Conservation (phyloP, 2,113 vertebrate genomes). For the Danionella cerebrum region DNA sequence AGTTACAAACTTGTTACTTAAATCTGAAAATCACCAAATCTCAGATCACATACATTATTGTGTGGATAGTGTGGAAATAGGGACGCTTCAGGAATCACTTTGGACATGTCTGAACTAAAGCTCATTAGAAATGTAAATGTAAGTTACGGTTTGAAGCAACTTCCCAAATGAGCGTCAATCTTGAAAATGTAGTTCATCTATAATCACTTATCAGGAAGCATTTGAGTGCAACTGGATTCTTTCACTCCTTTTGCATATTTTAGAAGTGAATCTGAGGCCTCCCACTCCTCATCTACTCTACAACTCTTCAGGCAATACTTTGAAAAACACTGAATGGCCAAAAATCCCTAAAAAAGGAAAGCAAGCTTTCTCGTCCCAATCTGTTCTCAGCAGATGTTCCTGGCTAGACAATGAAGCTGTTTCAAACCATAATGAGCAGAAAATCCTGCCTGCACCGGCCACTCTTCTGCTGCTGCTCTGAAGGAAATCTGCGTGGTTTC, state of each 20-base stretch:
- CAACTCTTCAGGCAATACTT: background rate
- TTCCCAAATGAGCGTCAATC: too few relatives aligned
- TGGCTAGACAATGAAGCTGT: slow-evolving; percentile 57
- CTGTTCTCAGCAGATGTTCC: slow-evolving; percentile 61
- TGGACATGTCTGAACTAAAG: too few relatives aligned
- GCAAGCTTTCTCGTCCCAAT: slow-evolving; percentile 53
- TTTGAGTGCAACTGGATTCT: too few relatives aligned
- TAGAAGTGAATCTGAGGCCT: background rate
- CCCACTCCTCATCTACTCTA: background rate
- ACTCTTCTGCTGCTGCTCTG: slow-evolving; percentile 52
- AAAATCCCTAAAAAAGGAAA: slow-evolving; percentile 29
- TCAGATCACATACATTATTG: too few relatives aligned
- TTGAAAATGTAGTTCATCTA: too few relatives aligned
- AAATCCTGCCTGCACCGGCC: slow-evolving; percentile 51
- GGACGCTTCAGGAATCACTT: too few relatives aligned
- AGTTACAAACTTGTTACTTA: too few relatives aligned
- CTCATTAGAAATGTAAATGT: too few relatives aligned
- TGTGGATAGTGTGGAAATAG: too few relatives aligned
- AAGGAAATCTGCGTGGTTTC: background rate
- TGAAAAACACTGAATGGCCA: background rate
- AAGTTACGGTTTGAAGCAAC: too few relatives aligned
- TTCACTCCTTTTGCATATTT: background rate
- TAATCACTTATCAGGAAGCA: too few relatives aligned
- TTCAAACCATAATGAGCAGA: slow-evolving; percentile 64
- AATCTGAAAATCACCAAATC: too few relatives aligned